Evolutionary conservation across 2,888 invertebrate genomes (phyloP), one percentile per base, ranked within the genome.

Genomic region (Conops quadrifasciatus): DNA sequence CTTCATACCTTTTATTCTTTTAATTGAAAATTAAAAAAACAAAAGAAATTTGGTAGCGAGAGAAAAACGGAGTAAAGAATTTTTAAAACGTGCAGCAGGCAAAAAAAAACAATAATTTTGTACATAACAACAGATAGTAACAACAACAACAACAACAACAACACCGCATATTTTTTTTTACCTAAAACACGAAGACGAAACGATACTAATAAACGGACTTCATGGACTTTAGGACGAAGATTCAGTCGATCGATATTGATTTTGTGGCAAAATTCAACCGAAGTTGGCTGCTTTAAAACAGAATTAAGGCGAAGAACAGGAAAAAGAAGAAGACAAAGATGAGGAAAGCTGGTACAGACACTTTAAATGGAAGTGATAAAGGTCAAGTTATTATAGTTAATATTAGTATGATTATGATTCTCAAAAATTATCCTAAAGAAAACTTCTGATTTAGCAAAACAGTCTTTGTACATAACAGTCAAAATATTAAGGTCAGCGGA

Each of bases 31-130:
- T 21, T 13, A 28, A 43, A 26, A 24, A 47, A 64, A 43, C 19
- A 51, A 26, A 51, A 47, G 1, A 65, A 65, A 30, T 36, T 36
- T 36, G 9, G 36, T 36, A 36, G 1, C 24, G 62, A 21, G 16
- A 36, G 21, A 2, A 24, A 36, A 58, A 67, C n/a, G 11, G 36
- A 36, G 9, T 7, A 9, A 36, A 36, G 4, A 45, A 64, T 65
- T 28, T 53, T 28, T 16, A 1, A 45, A 67, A 51, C 68, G 68
- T 65, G 68, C 71, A 68, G 58, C 49, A 24, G 28, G 45, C 59
- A 71, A 67, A 9, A 36, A 36, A 36, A 71, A 68, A 51, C 71
- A 68, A 60, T 71, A 71, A 71, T 71, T 71, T 71, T 36, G 36
- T 9, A 4, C 36, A 9, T 64, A 71, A 68, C 68, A 68, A 67